Conservation (phyloP, 2,113 vertebrate species). For the Caranx melampygus region DNA sequence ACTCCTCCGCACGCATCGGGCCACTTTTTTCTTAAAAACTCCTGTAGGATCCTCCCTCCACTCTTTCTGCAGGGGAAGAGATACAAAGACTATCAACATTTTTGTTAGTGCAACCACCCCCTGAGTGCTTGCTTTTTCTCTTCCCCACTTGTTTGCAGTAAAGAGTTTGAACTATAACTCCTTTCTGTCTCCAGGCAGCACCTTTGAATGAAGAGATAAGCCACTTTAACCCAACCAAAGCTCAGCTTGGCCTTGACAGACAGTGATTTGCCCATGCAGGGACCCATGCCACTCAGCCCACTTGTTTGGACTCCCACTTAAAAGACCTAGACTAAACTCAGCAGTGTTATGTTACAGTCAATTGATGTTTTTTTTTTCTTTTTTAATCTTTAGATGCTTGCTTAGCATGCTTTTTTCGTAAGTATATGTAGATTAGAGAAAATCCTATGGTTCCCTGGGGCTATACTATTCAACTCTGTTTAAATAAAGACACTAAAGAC, state of each 20-base stretch:
- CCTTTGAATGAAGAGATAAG: neutral
- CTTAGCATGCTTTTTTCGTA: neutral
- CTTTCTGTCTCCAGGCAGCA: neutral
- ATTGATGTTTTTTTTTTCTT: neutral
- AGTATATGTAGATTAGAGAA: neutral
- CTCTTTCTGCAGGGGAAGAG: constrained; percentile 80
- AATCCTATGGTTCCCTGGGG: neutral
- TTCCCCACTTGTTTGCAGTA: neutral
- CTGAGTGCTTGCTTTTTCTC: neutral
- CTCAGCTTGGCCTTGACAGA: neutral
- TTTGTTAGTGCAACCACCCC: neutral
- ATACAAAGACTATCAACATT: neutral
- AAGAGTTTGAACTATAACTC: neutral
- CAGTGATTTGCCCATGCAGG: neutral
- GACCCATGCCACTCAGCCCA: neutral
- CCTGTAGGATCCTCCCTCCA: constrained; percentile 86
- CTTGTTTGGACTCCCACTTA: constrained; percentile 9
- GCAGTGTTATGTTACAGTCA: neutral
- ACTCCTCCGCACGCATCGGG: constrained; percentile 85
- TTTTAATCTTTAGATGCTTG: neutral
- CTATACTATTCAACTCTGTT: neutral
- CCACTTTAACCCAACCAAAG: neutral
- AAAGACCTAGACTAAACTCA: neutral
- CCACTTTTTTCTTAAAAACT: constrained; percentile 86
- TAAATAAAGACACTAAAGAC: neutral